A percentile compares a stretch with the other conserved stretches of the same genome.
Evolutionary conservation across 2,113 vertebrate species (phyloP).

Genomic region (Chrysemys picta): DNA sequence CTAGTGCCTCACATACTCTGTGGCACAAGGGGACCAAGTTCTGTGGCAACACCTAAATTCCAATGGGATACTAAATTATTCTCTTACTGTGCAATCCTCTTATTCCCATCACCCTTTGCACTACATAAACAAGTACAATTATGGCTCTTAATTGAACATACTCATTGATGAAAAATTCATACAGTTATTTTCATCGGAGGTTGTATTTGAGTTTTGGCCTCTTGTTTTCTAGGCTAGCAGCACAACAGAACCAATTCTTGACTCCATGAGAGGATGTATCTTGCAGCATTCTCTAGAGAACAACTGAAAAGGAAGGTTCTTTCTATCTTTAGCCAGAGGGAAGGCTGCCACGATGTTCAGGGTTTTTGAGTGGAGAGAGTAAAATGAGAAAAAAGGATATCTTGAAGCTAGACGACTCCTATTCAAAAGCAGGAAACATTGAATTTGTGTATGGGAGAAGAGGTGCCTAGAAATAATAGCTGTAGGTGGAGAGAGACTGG

Average conservation of each 20-base stretch:
- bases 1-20: neutral
- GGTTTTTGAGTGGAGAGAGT: neutral
- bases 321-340: neutral
- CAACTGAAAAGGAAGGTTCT: neutral
- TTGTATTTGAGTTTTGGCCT: neutral
- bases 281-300: neutral
- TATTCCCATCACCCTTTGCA: neutral
- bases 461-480: neutral
- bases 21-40: neutral
- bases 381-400: neutral
- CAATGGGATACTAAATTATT: neutral
- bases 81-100: neutral
- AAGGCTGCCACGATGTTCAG: neutral
- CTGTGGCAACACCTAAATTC: neutral
- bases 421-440: neutral
- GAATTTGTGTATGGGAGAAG: neutral
- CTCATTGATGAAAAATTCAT: neutral
- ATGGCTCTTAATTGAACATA: neutral
- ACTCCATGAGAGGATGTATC: neutral
- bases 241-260: neutral
- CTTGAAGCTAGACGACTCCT: neutral
- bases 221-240: neutral
- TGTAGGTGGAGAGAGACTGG: neutral
- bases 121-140: neutral
- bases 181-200: neutral